phyloP scores from a whole-genome alignment of 1,140 invertebrate genomes.

The Drosophila lacteicornis region DNA sequence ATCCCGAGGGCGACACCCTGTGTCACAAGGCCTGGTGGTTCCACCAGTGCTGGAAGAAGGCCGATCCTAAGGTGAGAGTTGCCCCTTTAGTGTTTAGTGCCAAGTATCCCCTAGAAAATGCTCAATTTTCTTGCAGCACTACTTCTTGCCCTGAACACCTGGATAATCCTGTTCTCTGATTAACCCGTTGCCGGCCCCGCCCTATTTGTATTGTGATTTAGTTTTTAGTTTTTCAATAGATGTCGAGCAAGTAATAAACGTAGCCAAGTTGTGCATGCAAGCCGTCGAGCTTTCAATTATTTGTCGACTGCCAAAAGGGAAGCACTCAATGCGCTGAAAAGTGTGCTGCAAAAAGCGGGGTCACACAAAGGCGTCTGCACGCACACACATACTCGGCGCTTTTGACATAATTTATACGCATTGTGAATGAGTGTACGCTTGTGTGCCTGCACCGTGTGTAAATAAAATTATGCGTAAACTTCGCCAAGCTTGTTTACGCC shows the following conservation, averaged over 20 bases:
- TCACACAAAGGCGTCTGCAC: constrained; percentile 21
- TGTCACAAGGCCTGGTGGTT: constrained; percentile 85
- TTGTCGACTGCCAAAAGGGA: constrained; percentile 45
- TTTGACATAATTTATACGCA: constrained; percentile 59
- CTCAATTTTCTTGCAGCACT: constrained; percentile 41
- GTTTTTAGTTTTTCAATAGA: constrained; percentile 31
- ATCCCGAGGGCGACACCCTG: constrained; percentile 75
- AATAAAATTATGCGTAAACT: constrained; percentile 69
- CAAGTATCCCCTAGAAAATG: not conserved
- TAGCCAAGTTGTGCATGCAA: constrained; percentile 51
- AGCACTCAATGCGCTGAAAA: constrained; percentile 45
- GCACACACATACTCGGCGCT: not conserved
- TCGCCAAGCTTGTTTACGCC: constrained; percentile 58
- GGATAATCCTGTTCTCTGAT: constrained; percentile 7
- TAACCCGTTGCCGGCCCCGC: constrained; percentile 20
- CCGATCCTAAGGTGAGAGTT: constrained; percentile 70
- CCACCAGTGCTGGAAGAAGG: constrained; percentile 84
- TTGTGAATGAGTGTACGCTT: constrained; percentile 33
- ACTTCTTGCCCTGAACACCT: constrained; percentile 66
- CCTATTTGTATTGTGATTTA: constrained; percentile 19
- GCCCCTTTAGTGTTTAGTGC: not conserved
- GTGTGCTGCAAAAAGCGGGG: constrained; percentile 41
- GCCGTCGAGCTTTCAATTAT: constrained; percentile 43
- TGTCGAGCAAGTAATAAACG: constrained; percentile 46
- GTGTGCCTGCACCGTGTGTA: constrained; percentile 51